Evolutionary conservation across 2,113 vertebrate genomes (phyloP).

Genomic region (Nestor notabilis): DNA sequence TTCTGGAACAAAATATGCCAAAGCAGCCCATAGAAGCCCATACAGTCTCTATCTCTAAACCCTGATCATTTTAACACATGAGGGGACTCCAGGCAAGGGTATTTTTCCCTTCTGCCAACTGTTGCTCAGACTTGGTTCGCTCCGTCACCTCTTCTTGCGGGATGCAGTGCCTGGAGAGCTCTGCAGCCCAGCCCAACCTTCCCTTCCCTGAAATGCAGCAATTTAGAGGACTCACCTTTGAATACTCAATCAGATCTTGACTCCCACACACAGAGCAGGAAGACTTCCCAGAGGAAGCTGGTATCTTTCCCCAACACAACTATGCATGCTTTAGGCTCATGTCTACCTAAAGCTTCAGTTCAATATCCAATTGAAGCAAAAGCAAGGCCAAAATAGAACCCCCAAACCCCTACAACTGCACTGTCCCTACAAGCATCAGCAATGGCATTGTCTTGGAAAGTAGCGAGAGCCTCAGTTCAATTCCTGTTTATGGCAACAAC

Average conservation of each 20-base stretch:
- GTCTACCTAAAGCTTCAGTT: background rate
- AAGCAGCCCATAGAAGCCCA: background rate
- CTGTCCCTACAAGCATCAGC: fast-evolving
- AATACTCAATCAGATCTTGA: background rate
- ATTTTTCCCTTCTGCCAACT: background rate
- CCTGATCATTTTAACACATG: background rate
- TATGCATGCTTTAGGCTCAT: background rate
- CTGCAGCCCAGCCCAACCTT: background rate
- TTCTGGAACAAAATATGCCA: background rate
- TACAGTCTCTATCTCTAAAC: background rate
- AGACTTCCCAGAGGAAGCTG: background rate
- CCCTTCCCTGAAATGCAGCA: background rate
- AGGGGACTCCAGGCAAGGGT: background rate
- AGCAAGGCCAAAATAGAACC: background rate
- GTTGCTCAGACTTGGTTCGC: background rate
- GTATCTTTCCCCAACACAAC: background rate
- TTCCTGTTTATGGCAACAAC: background rate
- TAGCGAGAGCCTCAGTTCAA: fast-evolving
- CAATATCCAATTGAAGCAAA: background rate
- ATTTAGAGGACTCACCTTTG: background rate
- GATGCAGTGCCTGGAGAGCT: background rate
- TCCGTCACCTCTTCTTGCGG: background rate
- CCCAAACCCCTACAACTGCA: background rate
- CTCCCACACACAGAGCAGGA: background rate
- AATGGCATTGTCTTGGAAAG: background rate